phyloP scores from a whole-genome alignment of 1,140 invertebrate genomes.

The Olivierus martensii region DNA sequence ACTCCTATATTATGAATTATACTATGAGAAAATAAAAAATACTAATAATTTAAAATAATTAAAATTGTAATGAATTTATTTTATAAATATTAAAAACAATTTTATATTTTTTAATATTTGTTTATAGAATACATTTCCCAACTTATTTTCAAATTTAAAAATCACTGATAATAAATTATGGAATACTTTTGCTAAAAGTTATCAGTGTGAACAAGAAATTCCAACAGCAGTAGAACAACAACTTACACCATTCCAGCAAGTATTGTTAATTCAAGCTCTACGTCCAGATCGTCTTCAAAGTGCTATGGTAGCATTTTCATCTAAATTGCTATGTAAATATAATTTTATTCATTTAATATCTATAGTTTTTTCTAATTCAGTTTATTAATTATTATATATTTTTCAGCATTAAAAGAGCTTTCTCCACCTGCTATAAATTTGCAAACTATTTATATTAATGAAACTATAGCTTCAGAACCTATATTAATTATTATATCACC shows the following conservation, averaged over 20 bases:
- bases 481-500: conserved; percentile 57
- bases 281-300: conserved; percentile 64
- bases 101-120: too few species aligned
- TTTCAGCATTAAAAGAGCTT: conserved; percentile 41
- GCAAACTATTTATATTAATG: conserved; percentile 35
- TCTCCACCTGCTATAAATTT: conserved; percentile 47
- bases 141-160: conserved; percentile 43
- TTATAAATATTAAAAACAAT: too few species aligned
- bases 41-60: too few species aligned
- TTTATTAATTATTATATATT: conserved; percentile 9
- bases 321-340: conserved; percentile 45
- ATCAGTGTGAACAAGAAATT: conserved; percentile 42
- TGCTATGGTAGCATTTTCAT: conserved; percentile 52
- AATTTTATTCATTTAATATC: too few species aligned
- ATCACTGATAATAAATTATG: conserved; percentile 48
- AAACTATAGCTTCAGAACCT: conserved; percentile 43
- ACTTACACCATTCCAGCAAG: conserved; percentile 60
- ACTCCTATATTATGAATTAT: too few species aligned
- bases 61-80: too few species aligned
- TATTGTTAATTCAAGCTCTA: conserved; percentile 65
- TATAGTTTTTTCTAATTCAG: too few species aligned
- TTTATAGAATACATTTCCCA: conserved; percentile 10
- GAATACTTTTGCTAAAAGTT: conserved; percentile 46
- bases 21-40: too few species aligned
- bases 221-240: conserved; percentile 38